These are phyloP conservation scores for Amblyopsis hoosieri DNA, from an alignment of 2,797 vertebrate genomes.

Conservation along the genomic window DNA sequence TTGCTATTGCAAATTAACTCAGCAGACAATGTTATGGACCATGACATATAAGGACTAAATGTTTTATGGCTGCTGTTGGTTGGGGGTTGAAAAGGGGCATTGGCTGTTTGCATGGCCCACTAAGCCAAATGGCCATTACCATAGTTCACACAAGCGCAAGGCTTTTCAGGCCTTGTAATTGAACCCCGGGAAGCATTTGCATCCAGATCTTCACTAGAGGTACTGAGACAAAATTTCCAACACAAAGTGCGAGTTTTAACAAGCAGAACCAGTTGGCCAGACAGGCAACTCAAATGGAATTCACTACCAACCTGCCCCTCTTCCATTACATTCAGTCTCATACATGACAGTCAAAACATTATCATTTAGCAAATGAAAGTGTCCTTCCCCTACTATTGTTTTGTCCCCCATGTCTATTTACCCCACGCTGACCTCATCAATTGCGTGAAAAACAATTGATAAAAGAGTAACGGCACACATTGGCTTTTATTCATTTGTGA, in stretches of 20 bases:
- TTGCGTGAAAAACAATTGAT: conserved; percentile 68
- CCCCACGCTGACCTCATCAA: conserved; percentile 74
- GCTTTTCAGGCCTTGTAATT: conserved; percentile 61
- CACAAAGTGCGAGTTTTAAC: conserved; percentile 62
- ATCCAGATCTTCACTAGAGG: conserved; percentile 45
- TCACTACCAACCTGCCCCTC: conserved; percentile 14
- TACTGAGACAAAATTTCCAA: conserved; percentile 45
- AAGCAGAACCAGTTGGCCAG: conserved; percentile 60
- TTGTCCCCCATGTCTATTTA: conserved; percentile 52
- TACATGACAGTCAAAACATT: conserved; percentile 58
- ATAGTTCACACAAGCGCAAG: conserved; percentile 71
- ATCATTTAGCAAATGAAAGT: conserved; percentile 71
- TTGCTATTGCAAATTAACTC: conserved; percentile 26
- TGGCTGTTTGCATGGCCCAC: conserved; percentile 53
- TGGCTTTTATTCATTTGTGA: conserved; percentile 35
- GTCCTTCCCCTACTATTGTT: conserved; percentile 53
- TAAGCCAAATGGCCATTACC: conserved; percentile 74
- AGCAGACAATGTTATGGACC: conserved; percentile 34
- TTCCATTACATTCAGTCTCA: conserved; percentile 45
- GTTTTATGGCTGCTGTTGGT: conserved; percentile 51
- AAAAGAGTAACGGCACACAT: conserved; percentile 61
- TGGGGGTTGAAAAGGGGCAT: conserved; percentile 52
- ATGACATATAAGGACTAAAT: conserved; percentile 50
- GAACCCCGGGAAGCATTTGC: conserved; percentile 58
- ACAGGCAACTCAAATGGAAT: conserved; percentile 35